Evolutionary conservation across 2,797 vertebrate species (phyloP), one percentile per base, ranked within the genome.

Genomic region (Leptoclinus maculatus): DNA sequence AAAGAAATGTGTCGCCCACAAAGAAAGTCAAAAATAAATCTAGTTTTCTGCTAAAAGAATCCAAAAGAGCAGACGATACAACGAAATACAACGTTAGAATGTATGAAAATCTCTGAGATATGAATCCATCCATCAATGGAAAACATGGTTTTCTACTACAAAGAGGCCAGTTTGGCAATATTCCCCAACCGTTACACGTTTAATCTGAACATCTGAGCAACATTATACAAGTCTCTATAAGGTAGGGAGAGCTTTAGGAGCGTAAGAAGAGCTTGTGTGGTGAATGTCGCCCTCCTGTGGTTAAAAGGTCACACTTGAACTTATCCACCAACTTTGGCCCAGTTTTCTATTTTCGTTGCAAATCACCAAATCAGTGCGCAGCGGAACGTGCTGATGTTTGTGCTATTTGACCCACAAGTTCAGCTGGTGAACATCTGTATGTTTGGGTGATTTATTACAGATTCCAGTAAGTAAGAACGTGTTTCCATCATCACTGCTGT

Each of bases 261-360:
- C 8, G 7, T 53, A 16, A 21, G 11, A 27, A 17, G 12, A 64
- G 17, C 12, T 51, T 2, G 43, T 51, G 21, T 62, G 75, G 68
- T 74, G 32, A 69, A 79, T 25, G 63, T 43, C 54, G 80, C 82
- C 87, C 78, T 45, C 90, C 36, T 62, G 71, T 87, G 85, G 23
- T 29, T 1, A 17, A 29, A 34, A 2, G 5, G 29, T 11, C 4
- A 27, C 38, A 9, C 34, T 9, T 36, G 7, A 36, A 10, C 36
- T 36, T 10, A 36, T 36, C 36, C 7, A 36, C 8, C 36, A 10
- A 10, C 8, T 34, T 7, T 7, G 34, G 34, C 34, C 34, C 34
- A 36, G 34, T 9, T 29, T 29, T 29, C 29, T 32, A 32, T 32
- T 32, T 0, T 32, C 32, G 32, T 7, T 32, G 1, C 36, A 9